Evolutionary conservation across 2,113 vertebrate species (phyloP), one percentile per base, ranked within the genome.

Genomic region (Eulemur rufifrons): DNA sequence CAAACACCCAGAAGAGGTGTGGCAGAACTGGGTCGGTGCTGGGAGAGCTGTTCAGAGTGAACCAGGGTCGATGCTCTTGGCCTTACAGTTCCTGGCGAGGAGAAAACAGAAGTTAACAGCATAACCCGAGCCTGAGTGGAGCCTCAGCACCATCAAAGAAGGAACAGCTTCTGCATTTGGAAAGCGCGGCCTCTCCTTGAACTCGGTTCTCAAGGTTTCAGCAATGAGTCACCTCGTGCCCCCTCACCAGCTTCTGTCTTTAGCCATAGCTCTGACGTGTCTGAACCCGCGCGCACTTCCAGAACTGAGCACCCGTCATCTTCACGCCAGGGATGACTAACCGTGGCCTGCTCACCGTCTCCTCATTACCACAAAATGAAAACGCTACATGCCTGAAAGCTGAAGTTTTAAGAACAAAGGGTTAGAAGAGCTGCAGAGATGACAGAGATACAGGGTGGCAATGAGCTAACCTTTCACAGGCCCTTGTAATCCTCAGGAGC

Each of bases 321-420:
- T 95, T 97, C 95, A 95, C 91, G 93, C 80, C 78, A 56, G 0
- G 0, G 93, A 86, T 96, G 97, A 97, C 97, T 97, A 96, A 97
- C 95, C 12, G 8, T 12, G 54, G 91, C 83, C 91, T 42, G 89
- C 68, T 97, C 81, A 37, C 80, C 63, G 80, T 45, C 66, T 96
- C 78, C 61, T 93, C 78, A 89, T 97, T 96, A 96, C 77, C 96
- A 83, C 68, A 83, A 21, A 82, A 87, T 21, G 93, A 76, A 96
- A 95, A 92, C 12, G 86, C 56, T 83, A 71, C 73, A 3, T 91
- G 83, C 45, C 89, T 86, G 34, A 47, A 77, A 96, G 50, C 68
- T 76, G 73, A 81, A 80, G 32, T 73, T 84, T 78, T 0, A 59
- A 42, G 37, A 96, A 82, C 20, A 89, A 92, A 37, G 56, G n/a